phyloP scores from a whole-genome alignment of 2,797 vertebrate genomes.

The Danionella dracula region DNA sequence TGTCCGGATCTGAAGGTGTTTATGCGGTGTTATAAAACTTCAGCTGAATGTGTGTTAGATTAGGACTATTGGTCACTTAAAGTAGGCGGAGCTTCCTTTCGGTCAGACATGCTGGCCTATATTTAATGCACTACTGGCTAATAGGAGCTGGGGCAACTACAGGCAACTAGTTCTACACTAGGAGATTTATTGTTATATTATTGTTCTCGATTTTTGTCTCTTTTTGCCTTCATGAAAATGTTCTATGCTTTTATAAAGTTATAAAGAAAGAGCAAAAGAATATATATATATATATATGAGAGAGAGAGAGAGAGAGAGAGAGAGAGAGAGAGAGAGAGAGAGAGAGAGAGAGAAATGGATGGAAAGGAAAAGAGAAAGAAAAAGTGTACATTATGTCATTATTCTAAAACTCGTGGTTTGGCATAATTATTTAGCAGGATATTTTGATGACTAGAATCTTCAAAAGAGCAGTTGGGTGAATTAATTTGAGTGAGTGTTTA shows the following conservation, averaged over 20 bases:
- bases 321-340: too few species aligned
- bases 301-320: too few species aligned
- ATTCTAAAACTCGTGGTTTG: too few species aligned
- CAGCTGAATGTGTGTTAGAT: slow-evolving; percentile 10
- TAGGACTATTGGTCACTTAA: slow-evolving; percentile 14
- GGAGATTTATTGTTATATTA: neutral
- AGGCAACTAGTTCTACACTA: neutral
- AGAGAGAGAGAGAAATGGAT: too few species aligned
- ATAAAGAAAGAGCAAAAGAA: too few species aligned
- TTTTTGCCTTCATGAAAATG: neutral
- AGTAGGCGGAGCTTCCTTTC: neutral
- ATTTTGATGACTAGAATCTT: neutral
- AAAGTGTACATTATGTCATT: too few species aligned
- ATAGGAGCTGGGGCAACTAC: neutral
- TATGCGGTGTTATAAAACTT: neutral
- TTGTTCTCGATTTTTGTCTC: neutral
- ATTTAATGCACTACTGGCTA: neutral
- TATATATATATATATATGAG: too few species aligned
- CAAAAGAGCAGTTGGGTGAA: too few species aligned
- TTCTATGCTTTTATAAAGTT: too few species aligned
- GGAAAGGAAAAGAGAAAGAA: too few species aligned
- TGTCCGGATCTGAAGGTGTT: slow-evolving; percentile 13
- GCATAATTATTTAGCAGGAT: too few species aligned
- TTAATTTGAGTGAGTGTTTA: too few species aligned
- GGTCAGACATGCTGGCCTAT: slow-evolving; percentile 5